Base-by-base conservation (phyloP, 2,888 invertebrate genomes). In the Andrena bucephala region DNA sequence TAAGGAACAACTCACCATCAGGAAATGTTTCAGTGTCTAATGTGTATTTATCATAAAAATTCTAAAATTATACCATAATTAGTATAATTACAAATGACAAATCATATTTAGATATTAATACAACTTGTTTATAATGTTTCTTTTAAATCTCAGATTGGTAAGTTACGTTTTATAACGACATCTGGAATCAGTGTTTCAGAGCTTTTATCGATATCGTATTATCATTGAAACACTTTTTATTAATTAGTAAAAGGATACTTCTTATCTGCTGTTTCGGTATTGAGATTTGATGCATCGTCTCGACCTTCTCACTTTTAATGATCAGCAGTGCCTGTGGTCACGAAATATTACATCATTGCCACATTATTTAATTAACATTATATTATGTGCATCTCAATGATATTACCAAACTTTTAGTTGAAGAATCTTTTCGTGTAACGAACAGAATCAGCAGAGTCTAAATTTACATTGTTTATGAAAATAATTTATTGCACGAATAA, bases 241-340 rank as follows among this genome's bases (percentile, higher is more conserved):
- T 5, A 68, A 50, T 71, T 89, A 93, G 92, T 31, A 74, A 90
- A 94, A 94, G 91, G 92, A 94, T 94, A 94, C 96, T 95, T 91
- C 94, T 95, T 2, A 94, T 92, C 88, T 95, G 93, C 54, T 94
- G 94, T 0, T 94, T 94, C 2, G 95, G 95, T 74, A 97, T 94
- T 3, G 96, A 96, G 0, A 97, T 94, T 89, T 96, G 96, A 89
- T 96, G 96, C 67, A 95, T 94, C 27, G 95, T 93, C 63, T 95
- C 95, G 50, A 96, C 95, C 90, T 95, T 96, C 88, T 97, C 97
- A 83, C 95, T 96, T 90, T 96, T 97, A 89, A 96, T 95, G 94
- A 97, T 96, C 84, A 97, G 95, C 8, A 96, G 95, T 4, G 95
- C 52, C 94, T 94, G 86, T 4, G 81, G 87, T 7, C 16, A 5